Evolutionary conservation across 2,888 invertebrate genomes (phyloP).

Genomic region (Trypoxylon attenuatum): DNA sequence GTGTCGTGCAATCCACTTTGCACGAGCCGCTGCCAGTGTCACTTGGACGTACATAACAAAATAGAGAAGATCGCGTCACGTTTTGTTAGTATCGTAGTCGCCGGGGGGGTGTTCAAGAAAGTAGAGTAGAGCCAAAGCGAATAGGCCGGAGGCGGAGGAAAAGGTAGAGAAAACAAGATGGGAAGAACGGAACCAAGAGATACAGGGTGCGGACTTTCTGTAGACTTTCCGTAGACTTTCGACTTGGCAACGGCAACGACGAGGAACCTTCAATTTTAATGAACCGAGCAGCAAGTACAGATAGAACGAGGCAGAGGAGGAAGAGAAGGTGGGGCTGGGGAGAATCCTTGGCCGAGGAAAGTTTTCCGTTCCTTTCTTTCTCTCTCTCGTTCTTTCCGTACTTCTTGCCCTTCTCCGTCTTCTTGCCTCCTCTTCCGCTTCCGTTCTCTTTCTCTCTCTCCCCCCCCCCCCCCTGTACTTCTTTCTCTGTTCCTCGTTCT

Average conservation of each 20-base stretch:
- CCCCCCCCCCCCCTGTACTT: constrained; percentile 14
- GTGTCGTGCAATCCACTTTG: constrained; percentile 18
- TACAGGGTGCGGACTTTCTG: constrained; percentile 11
- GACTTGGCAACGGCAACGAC: constrained; percentile 48
- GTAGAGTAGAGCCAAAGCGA: neutral
- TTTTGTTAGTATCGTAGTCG: constrained; percentile 21
- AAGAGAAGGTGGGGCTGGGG: too few relatives aligned
- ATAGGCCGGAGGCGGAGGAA: neutral
- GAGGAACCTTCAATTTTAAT: constrained; percentile 58
- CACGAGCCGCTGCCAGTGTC: constrained; percentile 12
- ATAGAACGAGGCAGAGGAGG: constrained; percentile 10
- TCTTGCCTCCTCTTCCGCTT: neutral
- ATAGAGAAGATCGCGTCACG: constrained; percentile 30
- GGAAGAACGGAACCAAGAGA: constrained; percentile 11
- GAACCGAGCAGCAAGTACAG: constrained; percentile 44
- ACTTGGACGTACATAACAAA: constrained; percentile 21
- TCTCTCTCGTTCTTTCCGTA: neutral
- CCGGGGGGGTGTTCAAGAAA: neutral
- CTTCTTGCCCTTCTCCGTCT: too few relatives aligned
- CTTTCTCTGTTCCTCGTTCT: constrained; percentile 18
- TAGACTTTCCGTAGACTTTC: constrained; percentile 46
- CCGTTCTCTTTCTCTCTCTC: neutral
- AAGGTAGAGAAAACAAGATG: neutral
- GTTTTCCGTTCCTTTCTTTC: constrained; percentile 14
- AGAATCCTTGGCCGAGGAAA: constrained; percentile 27